Evolutionary conservation across 2,888 invertebrate species (phyloP).

Genomic region (Patella depressa): DNA sequence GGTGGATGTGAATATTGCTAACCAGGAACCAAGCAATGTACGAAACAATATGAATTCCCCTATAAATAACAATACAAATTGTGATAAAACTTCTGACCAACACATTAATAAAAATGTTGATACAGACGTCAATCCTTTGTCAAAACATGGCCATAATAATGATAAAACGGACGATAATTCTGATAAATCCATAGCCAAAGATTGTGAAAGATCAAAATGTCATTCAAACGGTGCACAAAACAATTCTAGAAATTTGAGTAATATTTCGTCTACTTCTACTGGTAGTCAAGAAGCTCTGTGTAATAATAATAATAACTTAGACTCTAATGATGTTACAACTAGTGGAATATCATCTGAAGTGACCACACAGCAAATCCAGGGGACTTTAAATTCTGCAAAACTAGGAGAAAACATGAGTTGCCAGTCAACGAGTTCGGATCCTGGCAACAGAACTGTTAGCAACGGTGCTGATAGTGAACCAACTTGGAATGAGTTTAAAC

Average conservation of each 20-base stretch:
- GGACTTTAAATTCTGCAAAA: too few relatives aligned
- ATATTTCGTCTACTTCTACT: background rate
- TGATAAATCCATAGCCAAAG: background rate
- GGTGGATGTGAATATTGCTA: background rate
- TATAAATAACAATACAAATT: background rate
- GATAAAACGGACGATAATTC: background rate
- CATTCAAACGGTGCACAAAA: background rate
- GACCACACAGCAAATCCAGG: too few relatives aligned
- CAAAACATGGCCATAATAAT: background rate
- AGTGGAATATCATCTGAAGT: background rate
- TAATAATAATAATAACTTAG: background rate
- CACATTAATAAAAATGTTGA: background rate
- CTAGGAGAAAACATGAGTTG: background rate
- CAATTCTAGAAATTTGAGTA: background rate
- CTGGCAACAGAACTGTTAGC: background rate
- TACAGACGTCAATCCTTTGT: background rate
- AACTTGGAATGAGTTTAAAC: slow-evolving; percentile 56
- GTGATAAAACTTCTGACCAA: background rate
- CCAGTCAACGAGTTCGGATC: background rate
- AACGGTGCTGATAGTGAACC: slow-evolving; percentile 32
- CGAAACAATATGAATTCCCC: background rate
- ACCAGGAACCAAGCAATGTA: background rate
- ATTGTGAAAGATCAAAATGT: background rate
- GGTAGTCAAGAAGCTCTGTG: background rate
- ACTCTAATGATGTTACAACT: background rate